Conservation (phyloP, 2,888 invertebrate species). For the Nebria salina region DNA sequence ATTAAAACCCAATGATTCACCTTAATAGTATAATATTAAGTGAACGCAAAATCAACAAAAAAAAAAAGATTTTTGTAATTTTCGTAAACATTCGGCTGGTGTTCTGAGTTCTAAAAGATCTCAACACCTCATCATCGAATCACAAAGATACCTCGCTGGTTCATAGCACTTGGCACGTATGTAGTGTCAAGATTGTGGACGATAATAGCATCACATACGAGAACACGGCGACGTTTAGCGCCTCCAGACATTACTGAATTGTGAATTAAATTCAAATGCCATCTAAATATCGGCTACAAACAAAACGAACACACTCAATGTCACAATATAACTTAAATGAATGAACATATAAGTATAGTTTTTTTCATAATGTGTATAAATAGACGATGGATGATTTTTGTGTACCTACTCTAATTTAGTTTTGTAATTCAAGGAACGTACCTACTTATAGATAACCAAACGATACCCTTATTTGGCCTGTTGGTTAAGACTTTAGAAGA, state of each 20-base stretch:
- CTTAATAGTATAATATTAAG: not conserved
- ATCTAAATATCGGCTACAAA: not conserved
- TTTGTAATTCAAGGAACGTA: too few relatives aligned
- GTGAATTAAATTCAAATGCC: not conserved
- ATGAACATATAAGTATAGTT: too few relatives aligned
- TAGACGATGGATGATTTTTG: too few relatives aligned
- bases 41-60: not conserved
- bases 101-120: not conserved
- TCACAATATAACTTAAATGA: too few relatives aligned
- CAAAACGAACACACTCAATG: too few relatives aligned
- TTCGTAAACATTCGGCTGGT: not conserved
- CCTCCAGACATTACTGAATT: not conserved
- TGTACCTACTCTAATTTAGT: too few relatives aligned
- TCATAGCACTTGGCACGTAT: slow-evolving; percentile 1
- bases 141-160: not conserved
- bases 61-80: not conserved
- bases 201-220: not conserved
- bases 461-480: not conserved
- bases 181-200: not conserved
- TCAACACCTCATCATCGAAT: not conserved
- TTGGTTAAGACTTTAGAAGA: not conserved
- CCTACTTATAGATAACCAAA: not conserved
- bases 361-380: too few relatives aligned
- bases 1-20: not conserved
- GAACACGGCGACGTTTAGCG: not conserved